A percentile compares a stretch with the other conserved stretches of the same genome.
phyloP scores from a whole-genome alignment of 1,140 invertebrate genomes.

The Oreohelix idahoensis region DNA sequence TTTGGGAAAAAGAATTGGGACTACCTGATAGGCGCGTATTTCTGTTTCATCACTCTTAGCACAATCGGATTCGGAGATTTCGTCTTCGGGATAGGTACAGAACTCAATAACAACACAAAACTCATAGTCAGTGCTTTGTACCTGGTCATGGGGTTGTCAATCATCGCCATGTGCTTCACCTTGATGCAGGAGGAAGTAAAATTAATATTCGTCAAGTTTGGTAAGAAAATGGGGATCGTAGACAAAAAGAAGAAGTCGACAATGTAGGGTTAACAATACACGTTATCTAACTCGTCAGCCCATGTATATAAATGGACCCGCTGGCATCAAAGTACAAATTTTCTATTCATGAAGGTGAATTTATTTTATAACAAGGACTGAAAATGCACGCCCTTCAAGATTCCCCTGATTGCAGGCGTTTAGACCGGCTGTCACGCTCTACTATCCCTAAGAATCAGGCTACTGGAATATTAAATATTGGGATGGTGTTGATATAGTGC shows the following conservation, averaged over 20 bases:
- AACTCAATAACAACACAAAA: slow-evolving; percentile 73
- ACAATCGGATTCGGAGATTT: slow-evolving; percentile 95
- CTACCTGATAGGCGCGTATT: slow-evolving; percentile 92
- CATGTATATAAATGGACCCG: too few relatives aligned
- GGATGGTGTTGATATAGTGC: too few relatives aligned
- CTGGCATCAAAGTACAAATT: too few relatives aligned
- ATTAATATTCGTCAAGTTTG: slow-evolving; percentile 81
- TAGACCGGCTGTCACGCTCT: too few relatives aligned
- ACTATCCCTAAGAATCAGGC: too few relatives aligned
- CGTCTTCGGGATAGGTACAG: slow-evolving; percentile 84
- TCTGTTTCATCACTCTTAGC: slow-evolving; percentile 77
- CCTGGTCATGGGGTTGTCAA: slow-evolving; percentile 91
- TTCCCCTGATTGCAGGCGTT: too few relatives aligned
- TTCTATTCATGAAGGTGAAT: too few relatives aligned
- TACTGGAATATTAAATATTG: too few relatives aligned
- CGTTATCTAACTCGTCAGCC: too few relatives aligned
- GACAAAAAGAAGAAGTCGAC: slow-evolving; percentile 12
- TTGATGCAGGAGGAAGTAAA: slow-evolving; percentile 93
- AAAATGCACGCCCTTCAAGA: too few relatives aligned
- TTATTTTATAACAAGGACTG: too few relatives aligned
- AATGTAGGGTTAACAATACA: too few relatives aligned
- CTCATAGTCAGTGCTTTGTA: slow-evolving; percentile 64
- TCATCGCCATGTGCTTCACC: slow-evolving; percentile 99
- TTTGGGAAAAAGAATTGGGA: slow-evolving; percentile 83
- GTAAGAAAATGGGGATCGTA: slow-evolving; percentile 55